phyloP scores from a whole-genome alignment of 2,888 invertebrate species.

The Labia minor region DNA sequence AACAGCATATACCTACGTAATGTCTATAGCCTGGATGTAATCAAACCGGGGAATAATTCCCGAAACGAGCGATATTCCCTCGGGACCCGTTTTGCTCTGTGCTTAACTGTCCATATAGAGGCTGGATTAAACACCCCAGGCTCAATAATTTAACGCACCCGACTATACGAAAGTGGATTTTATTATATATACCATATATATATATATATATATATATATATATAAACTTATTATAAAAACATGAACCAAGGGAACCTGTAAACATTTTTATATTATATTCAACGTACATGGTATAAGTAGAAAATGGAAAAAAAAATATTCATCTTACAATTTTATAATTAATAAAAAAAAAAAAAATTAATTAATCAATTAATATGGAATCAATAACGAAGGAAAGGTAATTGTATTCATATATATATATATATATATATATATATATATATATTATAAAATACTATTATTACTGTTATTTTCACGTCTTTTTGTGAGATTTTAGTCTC shows the following conservation, averaged over 20 bases:
- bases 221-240: background rate
- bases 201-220: too few relatives aligned
- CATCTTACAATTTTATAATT: too few relatives aligned
- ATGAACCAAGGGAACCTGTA: background rate
- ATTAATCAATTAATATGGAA: too few relatives aligned
- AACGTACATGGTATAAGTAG: background rate
- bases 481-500: too few relatives aligned
- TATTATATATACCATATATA: too few relatives aligned
- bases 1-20: background rate
- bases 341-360: too few relatives aligned
- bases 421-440: too few relatives aligned
- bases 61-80: slow-evolving; percentile 13
- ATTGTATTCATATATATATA: too few relatives aligned
- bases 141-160: slow-evolving; percentile 5
- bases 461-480: too few relatives aligned
- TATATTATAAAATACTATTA: too few relatives aligned
- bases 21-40: slow-evolving; percentile 8
- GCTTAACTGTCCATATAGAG: slow-evolving; percentile 13
- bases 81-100: slow-evolving; percentile 4
- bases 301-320: background rate
- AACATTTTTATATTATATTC: background rate
- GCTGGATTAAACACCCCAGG: slow-evolving; percentile 8
- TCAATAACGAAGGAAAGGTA: too few relatives aligned
- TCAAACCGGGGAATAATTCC: slow-evolving; percentile 13
- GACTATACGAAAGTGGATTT: slow-evolving; percentile 8